Evolutionary conservation across 2,888 invertebrate species (phyloP), one percentile per base, ranked within the genome.

Genomic region (Ecdyonurus torrentis): DNA sequence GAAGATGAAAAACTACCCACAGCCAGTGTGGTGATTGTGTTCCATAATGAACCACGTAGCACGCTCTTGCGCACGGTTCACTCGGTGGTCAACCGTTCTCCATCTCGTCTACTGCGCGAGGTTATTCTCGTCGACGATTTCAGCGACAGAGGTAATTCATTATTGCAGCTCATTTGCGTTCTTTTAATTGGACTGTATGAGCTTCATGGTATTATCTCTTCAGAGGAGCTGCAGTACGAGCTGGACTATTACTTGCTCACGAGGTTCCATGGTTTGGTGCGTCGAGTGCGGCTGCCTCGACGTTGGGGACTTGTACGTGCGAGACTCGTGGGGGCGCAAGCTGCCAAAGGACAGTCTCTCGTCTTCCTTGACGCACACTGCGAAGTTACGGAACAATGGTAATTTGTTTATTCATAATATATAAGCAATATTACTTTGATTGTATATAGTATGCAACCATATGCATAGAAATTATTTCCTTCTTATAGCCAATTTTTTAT

Each of bases 121-220:
- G 88, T 98, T 64, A 88, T 98, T 70, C 77, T 98, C 10, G 87
- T 97, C n/a, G 96, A 98, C 73, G 97, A 98, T 76, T 86, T 85
- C 74, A 94, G 94, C 67, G 88, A 90, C 52, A 82, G 81, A 74
- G 79, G 83, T 83, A 74, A 71, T 72, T 69, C 63, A 59, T 19
- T 19, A 2, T 24, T 50, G 20, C 23, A 19, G n/a, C 15, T 15
- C 37, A 37, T 37, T 5, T 5, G 5, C 7, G 37, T 15, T 37
- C 37, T 15, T 37, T n/a, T n/a, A n/a, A n/a, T n/a, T n/a, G n/a
- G n/a, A n/a, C n/a, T n/a, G n/a, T n/a, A n/a, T n/a, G n/a, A n/a
- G n/a, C 37, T 15, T 37, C 37, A 37, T 15, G 37, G 7, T 37
- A 5, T 10, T 15, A 24, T 66, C 66, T 67, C 74, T 75, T 52